Base-by-base conservation (phyloP, 2,888 invertebrate species). In the Drosophila subsilvestris region DNA sequence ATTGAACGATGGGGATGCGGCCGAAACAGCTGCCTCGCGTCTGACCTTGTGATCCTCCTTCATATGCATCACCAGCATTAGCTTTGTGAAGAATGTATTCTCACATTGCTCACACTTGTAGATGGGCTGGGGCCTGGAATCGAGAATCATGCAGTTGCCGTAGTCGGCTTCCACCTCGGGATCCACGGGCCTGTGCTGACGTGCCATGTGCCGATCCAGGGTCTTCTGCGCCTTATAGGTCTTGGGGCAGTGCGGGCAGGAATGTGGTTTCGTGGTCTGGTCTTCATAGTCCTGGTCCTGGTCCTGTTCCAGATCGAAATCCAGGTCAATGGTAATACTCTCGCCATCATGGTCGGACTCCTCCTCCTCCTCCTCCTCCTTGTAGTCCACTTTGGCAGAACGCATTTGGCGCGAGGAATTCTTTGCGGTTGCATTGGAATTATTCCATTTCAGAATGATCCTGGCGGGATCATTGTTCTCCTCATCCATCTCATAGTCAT, bases 61-160 rank as follows among this genome's bases (percentile, higher is more conserved):
- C 2, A 80, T 42, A 47, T 89, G 89, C 53, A 79, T 72, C 3
- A 74, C 66, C 29, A 89, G 45, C 14, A 77, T 72, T 17, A 87
- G 75, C 59, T 86, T 86, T 3, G 77, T 76, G 3, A 76, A 62
- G 42, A 84, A 90, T 20, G 70, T 53, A 29, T 78, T 79, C 3
- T 76, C 74, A 53, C 89, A 89, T 20, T 86, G 78, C 14, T 82
- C 75, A 57, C 89, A 89, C 59, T 82, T 89, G 54, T 75, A 73
- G 61, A 58, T 75, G 18, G 25, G 25, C 14, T 45, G 12, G 1
- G 55, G 45, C 22, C 61, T 74, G 0, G 53, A 20, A 0, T 29
- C 17, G 14, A 43, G 37, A 45, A 70, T 50, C 43, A 69, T 63
- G 20, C 75, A 55, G 5, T 66, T 82, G 50, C 65, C 54, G 49